Base-by-base conservation (phyloP, 2,113 vertebrate genomes). In the Meleagris gallopavo region DNA sequence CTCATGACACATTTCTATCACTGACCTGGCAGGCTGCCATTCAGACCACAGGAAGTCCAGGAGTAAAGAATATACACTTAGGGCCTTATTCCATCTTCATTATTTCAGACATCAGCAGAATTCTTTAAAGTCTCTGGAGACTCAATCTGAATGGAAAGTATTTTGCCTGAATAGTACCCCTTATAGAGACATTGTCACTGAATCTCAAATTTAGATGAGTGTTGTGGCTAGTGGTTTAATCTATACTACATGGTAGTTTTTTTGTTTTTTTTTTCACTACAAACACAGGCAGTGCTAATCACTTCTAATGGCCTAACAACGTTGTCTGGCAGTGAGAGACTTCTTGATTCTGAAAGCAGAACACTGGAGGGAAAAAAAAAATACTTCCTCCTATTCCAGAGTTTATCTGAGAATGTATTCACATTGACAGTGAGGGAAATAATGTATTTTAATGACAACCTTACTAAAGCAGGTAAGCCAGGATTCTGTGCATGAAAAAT, bases 221-320 rank as follows among this genome's bases (percentile, higher is more conserved):
- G 94, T 94, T 95, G 90, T 96, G 95, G 86, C 95, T 94, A 75
- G 91, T 54, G 77, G 88, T 57, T 95, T 78, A 90, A 86, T 83
- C 55, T 94, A 16, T 79, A 55, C 55, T 52, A 57, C 66, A 29
- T 30, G 21, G 83, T 64, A 0, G 5, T 70, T 88, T 43, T 40
- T 16, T 43, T 16, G 14, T 15, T 6, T 7, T 43, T 43, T 91
- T 29, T 93, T 93, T 89, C 88, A 84, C 76, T n/a, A 83, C 73
- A 48, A 84, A n/a, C 36, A 41, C 2, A 3, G 71, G 43, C 82
- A 91, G 54, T 69, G 83, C 73, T 93, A 88, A 94, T 95, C 76
- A 48, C 65, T 86, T 93, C 65, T 86, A 55, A 93, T 81, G 60
- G 82, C 85, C 67, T 89, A n/a, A 30, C 64, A 54, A 52, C 73